Conservation (phyloP, 2,113 vertebrate species). For the Percopsis transmontana region DNA sequence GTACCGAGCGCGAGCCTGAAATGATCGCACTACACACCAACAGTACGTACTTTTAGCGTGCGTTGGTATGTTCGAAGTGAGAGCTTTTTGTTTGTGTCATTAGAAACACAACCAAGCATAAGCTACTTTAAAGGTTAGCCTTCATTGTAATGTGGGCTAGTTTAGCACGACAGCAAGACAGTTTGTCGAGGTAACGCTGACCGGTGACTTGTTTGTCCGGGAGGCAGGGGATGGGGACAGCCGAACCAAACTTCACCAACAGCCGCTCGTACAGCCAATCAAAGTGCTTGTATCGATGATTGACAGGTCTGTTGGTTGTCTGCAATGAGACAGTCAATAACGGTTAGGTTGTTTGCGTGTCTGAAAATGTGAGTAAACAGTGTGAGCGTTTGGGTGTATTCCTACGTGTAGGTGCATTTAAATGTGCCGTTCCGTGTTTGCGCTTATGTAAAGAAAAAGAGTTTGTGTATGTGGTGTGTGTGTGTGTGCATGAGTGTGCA, state of each 20-base stretch:
- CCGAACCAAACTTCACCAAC: conserved; percentile 89
- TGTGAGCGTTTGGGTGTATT: not conserved
- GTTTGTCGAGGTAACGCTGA: conserved; percentile 43
- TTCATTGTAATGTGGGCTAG: no score
- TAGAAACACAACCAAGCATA: no score
- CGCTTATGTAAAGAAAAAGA: not conserved
- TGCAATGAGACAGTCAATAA: conserved; percentile 46
- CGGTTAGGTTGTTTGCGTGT: not conserved
- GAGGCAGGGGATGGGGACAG: conserved; percentile 89
- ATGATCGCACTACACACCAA: no score
- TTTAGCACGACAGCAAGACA: no score
- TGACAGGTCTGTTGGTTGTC: conserved; percentile 91
- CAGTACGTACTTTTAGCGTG: no score
- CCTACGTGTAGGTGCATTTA: not conserved
- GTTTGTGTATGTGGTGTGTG: not conserved
- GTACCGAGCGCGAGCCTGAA: no score
- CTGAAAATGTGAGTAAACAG: no score
- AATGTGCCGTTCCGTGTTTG: not conserved
- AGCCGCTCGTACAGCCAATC: conserved; percentile 95
- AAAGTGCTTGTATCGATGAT: conserved; percentile 97
- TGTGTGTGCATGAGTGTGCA: not conserved
- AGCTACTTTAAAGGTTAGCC: no score
- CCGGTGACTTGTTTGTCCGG: conserved; percentile 97
- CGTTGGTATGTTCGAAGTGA: no score
- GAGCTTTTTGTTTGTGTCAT: no score